A percentile compares a stretch with the other conserved stretches of the same genome.
These are phyloP conservation scores for Vidua chalybeata DNA, from an alignment of 2,113 vertebrate species.

Conservation along the genomic window DNA sequence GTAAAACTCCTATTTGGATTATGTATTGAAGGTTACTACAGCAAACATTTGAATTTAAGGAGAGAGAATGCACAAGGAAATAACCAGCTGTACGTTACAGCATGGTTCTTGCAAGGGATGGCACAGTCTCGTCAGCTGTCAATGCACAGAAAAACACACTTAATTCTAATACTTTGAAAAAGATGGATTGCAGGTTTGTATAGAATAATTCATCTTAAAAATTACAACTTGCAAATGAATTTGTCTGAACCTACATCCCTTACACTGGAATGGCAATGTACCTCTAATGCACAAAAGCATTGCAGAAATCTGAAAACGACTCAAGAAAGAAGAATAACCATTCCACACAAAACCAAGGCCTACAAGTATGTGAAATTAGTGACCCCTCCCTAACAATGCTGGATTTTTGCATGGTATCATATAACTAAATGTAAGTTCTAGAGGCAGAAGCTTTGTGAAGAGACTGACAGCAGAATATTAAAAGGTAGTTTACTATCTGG, in stretches of 20 bases:
- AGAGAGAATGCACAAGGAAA: neutral
- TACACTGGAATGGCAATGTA: neutral
- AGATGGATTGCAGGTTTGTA: neutral
- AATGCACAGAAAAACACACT: neutral
- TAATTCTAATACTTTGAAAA: neutral
- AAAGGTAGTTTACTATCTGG: conserved; percentile 24
- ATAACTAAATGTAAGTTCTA: neutral
- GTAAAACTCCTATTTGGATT: neutral
- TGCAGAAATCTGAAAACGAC: fast-evolving
- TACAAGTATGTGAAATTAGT: neutral
- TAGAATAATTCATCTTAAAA: neutral
- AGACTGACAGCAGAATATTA: conserved; percentile 1
- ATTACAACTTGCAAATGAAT: neutral
- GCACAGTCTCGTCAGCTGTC: neutral
- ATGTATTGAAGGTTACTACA: neutral
- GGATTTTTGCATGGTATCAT: neutral
- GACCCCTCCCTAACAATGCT: neutral
- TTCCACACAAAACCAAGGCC: neutral
- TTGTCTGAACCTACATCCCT: neutral
- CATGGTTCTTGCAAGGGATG: neutral
- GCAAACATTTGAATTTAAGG: neutral
- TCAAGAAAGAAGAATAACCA: neutral
- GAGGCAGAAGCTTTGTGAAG: neutral
- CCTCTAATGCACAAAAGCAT: neutral
- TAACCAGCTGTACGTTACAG: neutral